Evolutionary conservation across 2,888 invertebrate genomes (phyloP).

Genomic region (Coleophora flavipennella): DNA sequence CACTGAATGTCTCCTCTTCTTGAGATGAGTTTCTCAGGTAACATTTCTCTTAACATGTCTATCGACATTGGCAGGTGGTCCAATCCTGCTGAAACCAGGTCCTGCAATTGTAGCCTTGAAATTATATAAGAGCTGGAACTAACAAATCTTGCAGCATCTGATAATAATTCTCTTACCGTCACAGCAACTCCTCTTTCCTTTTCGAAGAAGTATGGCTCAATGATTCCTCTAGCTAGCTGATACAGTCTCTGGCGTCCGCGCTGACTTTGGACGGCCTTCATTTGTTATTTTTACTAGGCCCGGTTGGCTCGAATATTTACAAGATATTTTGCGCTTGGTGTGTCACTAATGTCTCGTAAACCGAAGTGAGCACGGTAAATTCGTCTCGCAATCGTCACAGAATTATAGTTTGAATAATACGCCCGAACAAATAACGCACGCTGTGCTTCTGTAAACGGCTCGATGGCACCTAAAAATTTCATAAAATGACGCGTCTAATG

Average conservation of each 20-base stretch:
- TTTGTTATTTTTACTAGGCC: not conserved
- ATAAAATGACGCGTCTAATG: too few relatives aligned
- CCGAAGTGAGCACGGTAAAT: not conserved
- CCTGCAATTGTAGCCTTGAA: not conserved
- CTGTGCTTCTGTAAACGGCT: too few relatives aligned
- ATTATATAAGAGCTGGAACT: not conserved
- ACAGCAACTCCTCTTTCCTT: not conserved
- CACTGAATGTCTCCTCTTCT: not conserved
- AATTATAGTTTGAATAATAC: not conserved
- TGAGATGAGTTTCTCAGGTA: too few relatives aligned
- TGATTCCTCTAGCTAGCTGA: not conserved
- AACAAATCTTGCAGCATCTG: not conserved
- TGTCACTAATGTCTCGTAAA: too few relatives aligned
- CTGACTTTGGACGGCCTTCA: not conserved
- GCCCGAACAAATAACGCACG: too few relatives aligned
- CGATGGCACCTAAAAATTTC: too few relatives aligned
- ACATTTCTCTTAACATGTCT: not conserved
- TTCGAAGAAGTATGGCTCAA: not conserved
- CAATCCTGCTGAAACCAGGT: not conserved
- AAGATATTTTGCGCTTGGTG: not conserved
- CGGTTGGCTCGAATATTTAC: not conserved
- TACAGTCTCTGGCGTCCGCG: not conserved
- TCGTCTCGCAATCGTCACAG: not conserved
- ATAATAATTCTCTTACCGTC: not conserved
- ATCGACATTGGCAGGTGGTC: not conserved